Evolutionary conservation across 2,888 invertebrate species (phyloP), one percentile per base, ranked within the genome.

Genomic region (Elmis aenea): DNA sequence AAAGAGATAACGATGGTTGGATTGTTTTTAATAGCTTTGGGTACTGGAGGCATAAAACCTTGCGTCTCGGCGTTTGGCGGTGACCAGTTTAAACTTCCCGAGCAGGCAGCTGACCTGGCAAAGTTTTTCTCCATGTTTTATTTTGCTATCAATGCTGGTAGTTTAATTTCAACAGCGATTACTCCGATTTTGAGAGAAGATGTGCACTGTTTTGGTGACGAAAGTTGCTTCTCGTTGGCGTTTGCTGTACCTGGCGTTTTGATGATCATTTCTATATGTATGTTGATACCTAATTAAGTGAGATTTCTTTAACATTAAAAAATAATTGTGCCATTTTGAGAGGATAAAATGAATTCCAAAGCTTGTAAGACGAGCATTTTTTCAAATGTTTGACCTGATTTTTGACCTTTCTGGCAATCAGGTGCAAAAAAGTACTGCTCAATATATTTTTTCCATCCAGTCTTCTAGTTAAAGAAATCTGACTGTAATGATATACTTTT

Each of bases 51-150:
- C 1, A 96, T 96, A 52, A 96, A 96, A 60, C 94, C 95, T 0
- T 95, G 94, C 58, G 94, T 96, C 0, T 77, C 91, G 0, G 90
- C 95, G 0, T 95, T 96, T 64, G 96, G 95, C 1, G 95, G 94
- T 0, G 95, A 96, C 64, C 95, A 94, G 68, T 93, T 94, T 66
- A 72, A 78, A 27, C 52, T 88, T 27, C 87, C 87, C 0, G 81
- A 86, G 47, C 89, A 94, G 68, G 81, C 81, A 52, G 71, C 70
- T 51, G 83, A 88, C 59, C 70, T 94, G 40, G 81, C 83, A 9
- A 79, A 79, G 40, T 96, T 91, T 70, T 96, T 96, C 70, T 94
- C 94, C 0, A 69, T 94, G 1, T 96, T 95, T 66, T 96, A 96
- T 70, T 91, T 95, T 60, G 73, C 91, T 26, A 95, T 96, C 59